Conservation (phyloP, 37 sponge, comb jelly and placozoan species). For the Chondrosia reniformis region DNA sequence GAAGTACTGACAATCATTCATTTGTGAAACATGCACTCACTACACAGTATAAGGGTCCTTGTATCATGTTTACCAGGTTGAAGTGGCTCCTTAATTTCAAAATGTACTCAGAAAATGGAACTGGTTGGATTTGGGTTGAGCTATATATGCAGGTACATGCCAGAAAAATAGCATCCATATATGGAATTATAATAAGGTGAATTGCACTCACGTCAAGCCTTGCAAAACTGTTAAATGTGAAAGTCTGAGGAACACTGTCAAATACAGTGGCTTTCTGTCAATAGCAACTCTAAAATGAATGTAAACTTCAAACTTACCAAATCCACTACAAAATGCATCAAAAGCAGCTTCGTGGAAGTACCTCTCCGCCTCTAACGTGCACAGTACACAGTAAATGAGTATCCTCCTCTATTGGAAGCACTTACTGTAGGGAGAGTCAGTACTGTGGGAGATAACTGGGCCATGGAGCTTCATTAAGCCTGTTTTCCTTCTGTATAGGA, state of each 20-base stretch:
- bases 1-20: no score
- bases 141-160: background rate
- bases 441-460: background rate
- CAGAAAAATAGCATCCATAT: background rate
- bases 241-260: slow-evolving; percentile 68
- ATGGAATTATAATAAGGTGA: no score
- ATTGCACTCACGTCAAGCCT: slow-evolving; percentile 41
- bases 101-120: slow-evolving; percentile 51
- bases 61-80: slow-evolving; percentile 63
- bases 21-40: no score
- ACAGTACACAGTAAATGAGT: background rate
- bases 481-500: background rate
- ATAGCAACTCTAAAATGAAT: background rate
- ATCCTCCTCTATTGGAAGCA: background rate
- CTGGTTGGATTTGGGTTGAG: slow-evolving; percentile 35
- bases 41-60: slow-evolving; percentile 59
- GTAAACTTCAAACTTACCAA: slow-evolving; percentile 34
- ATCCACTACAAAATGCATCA: slow-evolving; percentile 74
- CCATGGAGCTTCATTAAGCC: background rate
- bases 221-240: slow-evolving; percentile 64
- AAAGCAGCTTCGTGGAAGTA: slow-evolving; percentile 70
- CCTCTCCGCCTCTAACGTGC: background rate
- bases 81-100: slow-evolving; percentile 25
- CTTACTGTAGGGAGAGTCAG: background rate
- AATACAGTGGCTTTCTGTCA: background rate